Percentiles rank a stretch among this genome's conserved stretches.
Evolutionary conservation across 92 coral and sea anemone species (phyloP).

Genomic region (Epizoanthus fatuus): DNA sequence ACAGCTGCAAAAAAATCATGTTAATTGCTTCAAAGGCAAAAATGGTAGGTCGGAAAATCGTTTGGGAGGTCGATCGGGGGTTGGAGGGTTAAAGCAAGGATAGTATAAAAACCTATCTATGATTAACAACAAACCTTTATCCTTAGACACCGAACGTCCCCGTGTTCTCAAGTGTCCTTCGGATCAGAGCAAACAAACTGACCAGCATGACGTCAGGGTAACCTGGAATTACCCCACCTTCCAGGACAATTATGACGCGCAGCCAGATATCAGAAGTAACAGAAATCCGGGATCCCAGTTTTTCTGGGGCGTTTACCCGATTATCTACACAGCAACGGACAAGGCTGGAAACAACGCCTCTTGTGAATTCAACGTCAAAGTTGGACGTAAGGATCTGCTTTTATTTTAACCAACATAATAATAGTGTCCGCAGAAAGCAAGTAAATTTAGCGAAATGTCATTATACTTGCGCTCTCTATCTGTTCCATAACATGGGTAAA

Average conservation of each 20-base stretch:
- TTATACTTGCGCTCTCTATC: too few relatives aligned
- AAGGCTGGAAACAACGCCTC: conserved; percentile 86
- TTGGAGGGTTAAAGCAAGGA: too few relatives aligned
- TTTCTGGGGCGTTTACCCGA: conserved; percentile 82
- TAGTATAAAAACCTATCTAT: too few relatives aligned
- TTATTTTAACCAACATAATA: too few relatives aligned
- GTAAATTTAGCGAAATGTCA: too few relatives aligned
- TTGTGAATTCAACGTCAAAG: conserved; percentile 88
- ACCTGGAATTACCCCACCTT: conserved; percentile 88
- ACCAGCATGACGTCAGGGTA: conserved; percentile 72
- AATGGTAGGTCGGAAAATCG: too few relatives aligned
- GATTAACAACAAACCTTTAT: too few relatives aligned
- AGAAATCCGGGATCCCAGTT: conserved; percentile 81
- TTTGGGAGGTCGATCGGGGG: too few relatives aligned
- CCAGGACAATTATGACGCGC: conserved; percentile 86
- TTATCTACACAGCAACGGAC: conserved; percentile 84
- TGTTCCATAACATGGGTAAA: too few relatives aligned
- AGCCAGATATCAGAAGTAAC: conserved; percentile 83
- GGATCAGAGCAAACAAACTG: conserved; percentile 70
- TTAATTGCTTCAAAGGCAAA: too few relatives aligned
- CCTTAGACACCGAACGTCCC: conserved; percentile 88
- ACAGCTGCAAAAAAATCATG: too few relatives aligned
- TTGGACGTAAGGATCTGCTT: conserved; percentile 82
- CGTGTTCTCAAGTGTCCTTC: conserved; percentile 83
- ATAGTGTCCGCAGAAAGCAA: too few relatives aligned